phyloP scores from a whole-genome alignment of 1,140 invertebrate genomes.

The Bombyx mandarina region DNA sequence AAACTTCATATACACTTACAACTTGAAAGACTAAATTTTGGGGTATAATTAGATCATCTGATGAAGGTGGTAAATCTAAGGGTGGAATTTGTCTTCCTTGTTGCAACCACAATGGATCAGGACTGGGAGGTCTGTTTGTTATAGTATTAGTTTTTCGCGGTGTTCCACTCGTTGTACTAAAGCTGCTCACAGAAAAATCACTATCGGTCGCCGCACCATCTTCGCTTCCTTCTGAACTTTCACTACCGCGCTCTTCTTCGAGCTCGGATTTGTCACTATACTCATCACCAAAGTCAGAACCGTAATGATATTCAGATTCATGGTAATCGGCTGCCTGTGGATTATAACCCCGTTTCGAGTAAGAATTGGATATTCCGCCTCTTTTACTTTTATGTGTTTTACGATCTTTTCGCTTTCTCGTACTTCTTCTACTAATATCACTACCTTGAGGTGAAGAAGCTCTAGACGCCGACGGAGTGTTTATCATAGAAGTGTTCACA shows the following conservation, averaged over 20 bases:
- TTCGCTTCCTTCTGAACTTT: conserved; percentile 74
- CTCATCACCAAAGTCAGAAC: conserved; percentile 89
- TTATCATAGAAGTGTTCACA: conserved; percentile 78
- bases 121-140: conserved; percentile 79
- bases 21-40: conserved; percentile 84
- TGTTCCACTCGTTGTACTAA: conserved; percentile 76
- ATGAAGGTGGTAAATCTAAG: conserved; percentile 86
- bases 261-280: conserved; percentile 84
- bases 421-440: conserved; percentile 78
- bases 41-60: conserved; percentile 90
- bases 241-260: conserved; percentile 79
- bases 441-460: conserved; percentile 81
- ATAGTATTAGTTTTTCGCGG: conserved; percentile 69
- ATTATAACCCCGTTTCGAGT: conserved; percentile 80
- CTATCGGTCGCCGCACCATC: conserved; percentile 83
- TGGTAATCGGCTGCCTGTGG: conserved; percentile 79
- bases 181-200: conserved; percentile 87
- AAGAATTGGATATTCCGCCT: conserved; percentile 73
- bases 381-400: conserved; percentile 74
- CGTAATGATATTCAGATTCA: conserved; percentile 91
- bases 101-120: conserved; percentile 90
- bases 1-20: conserved; percentile 92
- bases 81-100: conserved; percentile 82
- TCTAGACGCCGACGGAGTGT: conserved; percentile 83
- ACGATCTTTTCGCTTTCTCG: conserved; percentile 68